Evolutionary conservation across 37 sponge, comb jelly and placozoan genomes (phyloP).

Genomic region (Cladorhizidae sp.): DNA sequence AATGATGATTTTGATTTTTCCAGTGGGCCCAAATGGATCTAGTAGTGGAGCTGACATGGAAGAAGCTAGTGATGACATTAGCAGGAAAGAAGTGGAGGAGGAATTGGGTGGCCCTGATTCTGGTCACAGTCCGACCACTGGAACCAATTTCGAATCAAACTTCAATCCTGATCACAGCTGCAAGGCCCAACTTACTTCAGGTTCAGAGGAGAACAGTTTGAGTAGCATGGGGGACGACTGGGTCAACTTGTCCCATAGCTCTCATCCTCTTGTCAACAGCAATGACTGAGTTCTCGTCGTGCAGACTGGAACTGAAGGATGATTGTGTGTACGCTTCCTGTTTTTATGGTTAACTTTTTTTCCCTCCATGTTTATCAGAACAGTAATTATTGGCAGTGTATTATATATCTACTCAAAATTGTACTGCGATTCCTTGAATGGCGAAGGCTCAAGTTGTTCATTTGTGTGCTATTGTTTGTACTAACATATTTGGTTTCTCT

Average conservation of each 20-base stretch:
- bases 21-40: neutral
- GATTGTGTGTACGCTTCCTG: too few relatives aligned
- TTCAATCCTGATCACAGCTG: neutral
- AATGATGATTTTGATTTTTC: neutral
- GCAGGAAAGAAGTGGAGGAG: neutral
- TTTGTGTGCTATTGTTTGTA: too few relatives aligned
- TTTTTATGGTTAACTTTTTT: too few relatives aligned
- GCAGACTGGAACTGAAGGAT: too few relatives aligned
- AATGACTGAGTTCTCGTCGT: neutral
- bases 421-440: too few relatives aligned
- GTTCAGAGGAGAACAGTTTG: neutral
- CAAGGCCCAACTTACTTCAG: neutral
- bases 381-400: too few relatives aligned
- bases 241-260: slow-evolving; percentile 14
- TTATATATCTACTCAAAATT: too few relatives aligned
- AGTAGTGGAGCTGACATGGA: neutral
- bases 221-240: slow-evolving; percentile 19
- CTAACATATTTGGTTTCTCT: too few relatives aligned
- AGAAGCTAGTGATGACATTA: neutral
- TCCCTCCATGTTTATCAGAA: too few relatives aligned
- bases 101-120: neutral
- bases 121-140: neutral
- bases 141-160: neutral
- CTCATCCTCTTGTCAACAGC: slow-evolving; percentile 11
- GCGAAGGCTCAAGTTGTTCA: too few relatives aligned